A percentile compares a stretch with the other conserved stretches of the same genome.
phyloP scores from a whole-genome alignment of 2,113 vertebrate species.

The Melanostigma gelatinosum region DNA sequence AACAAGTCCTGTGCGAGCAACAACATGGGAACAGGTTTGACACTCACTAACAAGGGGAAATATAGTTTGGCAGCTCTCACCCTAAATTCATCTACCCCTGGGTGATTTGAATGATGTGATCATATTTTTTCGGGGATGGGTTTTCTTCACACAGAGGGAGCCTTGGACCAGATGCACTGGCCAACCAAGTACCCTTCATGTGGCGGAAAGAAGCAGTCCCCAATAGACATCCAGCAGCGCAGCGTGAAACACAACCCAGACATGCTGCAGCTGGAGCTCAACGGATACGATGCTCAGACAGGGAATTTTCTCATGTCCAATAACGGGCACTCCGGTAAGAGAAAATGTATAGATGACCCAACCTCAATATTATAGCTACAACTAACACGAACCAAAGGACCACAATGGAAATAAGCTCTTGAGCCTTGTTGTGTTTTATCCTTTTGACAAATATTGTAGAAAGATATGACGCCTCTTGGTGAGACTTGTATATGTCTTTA shows the following conservation, averaged over 20 bases:
- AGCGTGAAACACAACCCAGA: slow-evolving; percentile 78
- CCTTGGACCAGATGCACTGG: slow-evolving; percentile 88
- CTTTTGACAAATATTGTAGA: not conserved
- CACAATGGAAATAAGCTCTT: not conserved
- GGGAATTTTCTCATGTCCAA: slow-evolving; percentile 86
- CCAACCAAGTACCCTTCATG: slow-evolving; percentile 81
- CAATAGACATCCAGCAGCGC: slow-evolving; percentile 87
- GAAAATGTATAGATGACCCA: not conserved
- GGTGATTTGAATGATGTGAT: not conserved
- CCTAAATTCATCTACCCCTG: not conserved
- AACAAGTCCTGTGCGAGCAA: not conserved
- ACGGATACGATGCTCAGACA: slow-evolving; percentile 77
- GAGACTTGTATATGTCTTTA: too few species aligned
- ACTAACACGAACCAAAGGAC: not conserved
- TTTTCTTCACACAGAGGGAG: slow-evolving; percentile 75
- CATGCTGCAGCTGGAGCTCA: slow-evolving; percentile 81
- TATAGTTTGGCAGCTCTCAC: not conserved
- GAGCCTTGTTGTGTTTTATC: not conserved
- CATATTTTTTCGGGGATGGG: not conserved
- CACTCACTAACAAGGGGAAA: not conserved
- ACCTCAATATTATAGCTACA: not conserved
- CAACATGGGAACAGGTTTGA: not conserved
- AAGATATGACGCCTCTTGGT: too few species aligned
- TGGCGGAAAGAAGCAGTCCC: slow-evolving; percentile 86
- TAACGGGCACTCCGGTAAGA: slow-evolving; percentile 91